A percentile compares a stretch with the other conserved stretches of the same genome.
Conservation (phyloP, 2,888 invertebrate species). For the Sicus ferrugineus region DNA sequence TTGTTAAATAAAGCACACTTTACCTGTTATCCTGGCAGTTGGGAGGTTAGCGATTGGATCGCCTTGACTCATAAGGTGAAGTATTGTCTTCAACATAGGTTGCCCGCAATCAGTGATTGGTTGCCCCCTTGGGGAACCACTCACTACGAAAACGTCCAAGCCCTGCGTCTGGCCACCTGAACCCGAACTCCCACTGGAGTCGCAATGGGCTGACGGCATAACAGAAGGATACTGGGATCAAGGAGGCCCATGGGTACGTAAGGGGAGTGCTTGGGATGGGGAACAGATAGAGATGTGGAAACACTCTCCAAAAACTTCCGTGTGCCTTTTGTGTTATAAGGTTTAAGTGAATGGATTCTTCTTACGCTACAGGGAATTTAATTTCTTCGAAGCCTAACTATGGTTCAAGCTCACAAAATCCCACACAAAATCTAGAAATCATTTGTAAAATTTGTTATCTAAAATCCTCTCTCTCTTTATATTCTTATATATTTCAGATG, state of each 20-base stretch:
- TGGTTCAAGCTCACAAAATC: too few relatives aligned
- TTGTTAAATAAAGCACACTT: constrained; percentile 1
- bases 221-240: constrained; percentile 57
- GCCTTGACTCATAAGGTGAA: constrained; percentile 22
- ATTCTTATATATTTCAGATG: constrained; percentile 44
- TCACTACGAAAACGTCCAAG: constrained; percentile 50
- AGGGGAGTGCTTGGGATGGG: too few relatives aligned
- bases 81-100: constrained; percentile 51
- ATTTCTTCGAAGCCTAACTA: too few relatives aligned
- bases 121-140: constrained; percentile 55
- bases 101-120: constrained; percentile 56
- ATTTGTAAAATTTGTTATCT: too few relatives aligned
- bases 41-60: constrained; percentile 25
- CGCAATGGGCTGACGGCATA: constrained; percentile 56
- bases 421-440: too few relatives aligned
- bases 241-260: constrained; percentile 56
- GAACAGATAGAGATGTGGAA: too few relatives aligned
- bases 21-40: not conserved
- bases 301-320: too few relatives aligned
- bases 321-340: too few relatives aligned
- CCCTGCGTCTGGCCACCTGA: constrained; percentile 53
- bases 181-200: constrained; percentile 55
- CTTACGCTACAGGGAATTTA: too few relatives aligned
- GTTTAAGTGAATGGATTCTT: too few relatives aligned
- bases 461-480: not conserved